Evolutionary conservation across 92 coral and sea anemone genomes (phyloP).

Genomic region (Pocillopora meandrina): DNA sequence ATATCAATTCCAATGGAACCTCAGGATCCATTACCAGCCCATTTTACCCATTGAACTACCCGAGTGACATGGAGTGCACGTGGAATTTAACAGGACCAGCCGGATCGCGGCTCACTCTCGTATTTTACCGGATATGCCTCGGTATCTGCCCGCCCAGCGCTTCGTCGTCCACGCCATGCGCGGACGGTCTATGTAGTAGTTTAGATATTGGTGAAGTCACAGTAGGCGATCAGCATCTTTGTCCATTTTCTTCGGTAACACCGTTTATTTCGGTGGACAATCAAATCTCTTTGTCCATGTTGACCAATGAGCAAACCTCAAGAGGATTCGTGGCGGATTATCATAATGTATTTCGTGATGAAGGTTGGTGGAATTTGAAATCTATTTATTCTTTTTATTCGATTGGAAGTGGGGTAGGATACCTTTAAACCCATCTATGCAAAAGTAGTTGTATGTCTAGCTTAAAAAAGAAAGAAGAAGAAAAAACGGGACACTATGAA

Average conservation of each 20-base stretch:
- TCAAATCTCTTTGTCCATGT: conserved; percentile 9
- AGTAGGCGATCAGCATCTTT: not conserved
- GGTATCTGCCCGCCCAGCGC: conserved; percentile 17
- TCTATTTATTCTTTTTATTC: not conserved
- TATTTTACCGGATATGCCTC: conserved; percentile 23
- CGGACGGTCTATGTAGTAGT: not conserved
- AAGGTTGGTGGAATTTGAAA: not conserved
- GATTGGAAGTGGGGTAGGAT: too few species aligned
- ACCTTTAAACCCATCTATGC: too few species aligned
- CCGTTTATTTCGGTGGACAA: conserved; percentile 30
- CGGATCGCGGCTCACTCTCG: conserved; percentile 25
- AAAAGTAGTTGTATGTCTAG: too few species aligned
- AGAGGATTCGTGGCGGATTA: conserved; percentile 25
- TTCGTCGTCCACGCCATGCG: not conserved
- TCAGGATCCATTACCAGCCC: conserved; percentile 48
- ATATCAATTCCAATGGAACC: conserved; percentile 16
- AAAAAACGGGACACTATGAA: too few species aligned
- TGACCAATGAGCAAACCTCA: not conserved
- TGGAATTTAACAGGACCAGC: conserved; percentile 65
- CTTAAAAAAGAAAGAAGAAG: too few species aligned
- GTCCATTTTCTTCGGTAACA: conserved; percentile 4
- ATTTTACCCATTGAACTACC: conserved; percentile 43
- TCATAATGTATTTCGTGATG: conserved; percentile 1
- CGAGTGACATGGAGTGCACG: conserved; percentile 47
- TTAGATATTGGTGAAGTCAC: not conserved